Base-by-base conservation (phyloP, 2,113 vertebrate genomes). In the Ageneiosus marmoratus region DNA sequence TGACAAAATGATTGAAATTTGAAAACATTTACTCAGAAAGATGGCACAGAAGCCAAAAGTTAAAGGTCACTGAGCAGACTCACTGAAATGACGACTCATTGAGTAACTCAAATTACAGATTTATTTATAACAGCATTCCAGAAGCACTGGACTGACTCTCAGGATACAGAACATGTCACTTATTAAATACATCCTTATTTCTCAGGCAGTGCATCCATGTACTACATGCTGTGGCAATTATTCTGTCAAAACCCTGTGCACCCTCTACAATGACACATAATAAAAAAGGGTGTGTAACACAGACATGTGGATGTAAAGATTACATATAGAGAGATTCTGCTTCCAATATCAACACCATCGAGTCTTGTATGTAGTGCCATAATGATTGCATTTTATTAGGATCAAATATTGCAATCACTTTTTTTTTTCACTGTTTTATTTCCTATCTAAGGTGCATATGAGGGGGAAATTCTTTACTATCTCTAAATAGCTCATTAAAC, bases 71-170 rank as follows among this genome's bases (percentile, higher is more conserved):
- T 34, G 18, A 32, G 22, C 41, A 75, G 80, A 62, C 24, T 29
- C 24, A 58, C 11, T 55, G 55, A 73, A 82, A 82, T 41, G 72
- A 82, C 63, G 44, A 75, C 7, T 76, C 74, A 86, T 41, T 55
- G 18, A 48, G 60, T 9, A 12, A 34, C 44, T 79, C 46, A 50
- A 80, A 51, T 80, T 70, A 72, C 82, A 77, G 18, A 24, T 80
- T 84, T 79, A 72, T 72, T 73, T 79, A 74, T 79, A 74, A 29
- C 46, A 69, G 63, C 48, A 69, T 80, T 69, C 50, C 79, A 69
- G 79, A 69, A 80, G 78, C 4, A 55, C 16, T 27, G 22, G 46
- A 63, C 16, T 65, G 29, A 15, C 32, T 69, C 34, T 51, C 44
- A 50, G 18, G 62, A 80, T 22, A 69, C 6, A n/a, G 29, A 55